Evolutionary conservation across 92 coral and sea anemone species (phyloP).

Genomic region (Ricordea florida): DNA sequence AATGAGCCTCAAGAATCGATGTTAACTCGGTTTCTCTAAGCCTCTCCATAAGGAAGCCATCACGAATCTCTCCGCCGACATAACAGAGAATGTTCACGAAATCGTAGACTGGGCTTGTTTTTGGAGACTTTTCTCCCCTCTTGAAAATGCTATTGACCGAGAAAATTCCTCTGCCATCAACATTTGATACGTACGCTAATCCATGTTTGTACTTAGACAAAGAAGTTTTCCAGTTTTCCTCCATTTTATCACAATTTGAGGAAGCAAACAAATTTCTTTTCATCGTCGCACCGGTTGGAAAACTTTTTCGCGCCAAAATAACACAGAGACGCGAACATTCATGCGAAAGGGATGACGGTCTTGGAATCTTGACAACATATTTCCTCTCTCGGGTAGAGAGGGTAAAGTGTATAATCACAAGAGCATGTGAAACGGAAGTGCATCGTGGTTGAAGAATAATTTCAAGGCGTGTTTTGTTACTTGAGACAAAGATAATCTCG

Average conservation of each 20-base stretch:
- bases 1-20: slow-evolving; percentile 27
- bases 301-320: slow-evolving; percentile 44
- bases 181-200: slow-evolving; percentile 49
- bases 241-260: too few relatives aligned
- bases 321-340: too few relatives aligned
- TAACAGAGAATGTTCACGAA: slow-evolving; percentile 59
- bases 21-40: slow-evolving; percentile 47
- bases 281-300: too few relatives aligned
- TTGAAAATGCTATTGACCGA: slow-evolving; percentile 58
- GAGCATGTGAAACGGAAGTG: not conserved
- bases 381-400: not conserved
- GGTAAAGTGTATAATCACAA: not conserved
- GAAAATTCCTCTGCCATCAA: slow-evolving; percentile 71
- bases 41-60: slow-evolving; percentile 61
- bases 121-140: slow-evolving; percentile 42
- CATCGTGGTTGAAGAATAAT: too few relatives aligned
- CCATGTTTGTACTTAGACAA: slow-evolving; percentile 49
- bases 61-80: slow-evolving; percentile 68
- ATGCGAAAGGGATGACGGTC: slow-evolving; percentile 19
- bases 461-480: too few relatives aligned
- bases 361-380: not conserved
- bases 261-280: too few relatives aligned
- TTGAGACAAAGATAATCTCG: too few relatives aligned
- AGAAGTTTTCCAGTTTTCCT: slow-evolving; percentile 12
- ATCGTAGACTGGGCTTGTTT: slow-evolving; percentile 24